Evolutionary conservation across 2,113 vertebrate genomes (phyloP).

Genomic region (Probosciger aterrimus): DNA sequence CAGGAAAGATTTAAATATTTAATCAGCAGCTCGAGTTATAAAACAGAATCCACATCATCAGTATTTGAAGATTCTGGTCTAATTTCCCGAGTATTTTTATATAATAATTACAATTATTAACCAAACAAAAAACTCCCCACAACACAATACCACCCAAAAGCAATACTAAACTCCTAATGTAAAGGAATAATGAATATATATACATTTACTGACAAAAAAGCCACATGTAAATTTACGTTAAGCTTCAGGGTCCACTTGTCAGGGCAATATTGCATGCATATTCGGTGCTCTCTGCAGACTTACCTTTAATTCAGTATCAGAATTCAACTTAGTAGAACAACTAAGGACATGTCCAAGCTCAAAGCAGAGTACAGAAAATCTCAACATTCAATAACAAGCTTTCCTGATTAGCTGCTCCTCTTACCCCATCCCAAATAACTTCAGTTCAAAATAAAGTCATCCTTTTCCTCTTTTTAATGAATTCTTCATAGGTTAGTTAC

Average conservation of each 20-base stretch:
- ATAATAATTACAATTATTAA: neutral
- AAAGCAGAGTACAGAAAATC: neutral
- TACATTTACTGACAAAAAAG: neutral
- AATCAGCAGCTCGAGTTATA: neutral
- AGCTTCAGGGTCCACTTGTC: neutral
- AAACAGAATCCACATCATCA: neutral
- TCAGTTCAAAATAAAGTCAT: neutral
- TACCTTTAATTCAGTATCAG: neutral
- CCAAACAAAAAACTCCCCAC: neutral
- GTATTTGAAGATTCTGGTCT: neutral
- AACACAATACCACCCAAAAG: neutral
- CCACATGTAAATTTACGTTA: neutral
- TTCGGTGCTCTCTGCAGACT: neutral
- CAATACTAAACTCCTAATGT: neutral
- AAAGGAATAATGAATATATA: neutral
- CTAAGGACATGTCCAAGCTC: neutral
- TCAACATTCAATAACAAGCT: neutral
- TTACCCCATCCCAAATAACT: neutral
- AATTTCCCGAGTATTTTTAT: neutral
- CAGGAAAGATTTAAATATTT: neutral
- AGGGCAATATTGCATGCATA: neutral
- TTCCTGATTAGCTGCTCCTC: neutral
- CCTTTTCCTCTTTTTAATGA: neutral
- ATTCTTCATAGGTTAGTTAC: neutral
- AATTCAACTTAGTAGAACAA: neutral